A percentile compares a stretch with the other conserved stretches of the same genome.
These are phyloP conservation scores for Drosophila eohydei DNA, from an alignment of 2,888 invertebrate genomes.

Conservation along the genomic window DNA sequence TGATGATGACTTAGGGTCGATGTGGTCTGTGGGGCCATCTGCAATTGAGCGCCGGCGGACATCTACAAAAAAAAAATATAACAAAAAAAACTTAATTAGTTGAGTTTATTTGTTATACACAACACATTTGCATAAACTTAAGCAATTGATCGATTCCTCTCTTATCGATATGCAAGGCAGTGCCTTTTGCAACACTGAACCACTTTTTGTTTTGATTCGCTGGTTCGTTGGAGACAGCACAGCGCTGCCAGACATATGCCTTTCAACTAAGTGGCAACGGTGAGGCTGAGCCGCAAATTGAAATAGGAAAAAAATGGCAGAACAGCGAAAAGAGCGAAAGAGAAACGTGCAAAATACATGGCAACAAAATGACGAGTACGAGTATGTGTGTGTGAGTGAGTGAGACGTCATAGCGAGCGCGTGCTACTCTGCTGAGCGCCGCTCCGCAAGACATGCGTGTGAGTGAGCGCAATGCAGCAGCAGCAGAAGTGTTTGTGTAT, in stretches of 20 bases:
- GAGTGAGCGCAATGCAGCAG: constrained; percentile 62
- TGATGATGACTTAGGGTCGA: constrained; percentile 85
- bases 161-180: constrained; percentile 36
- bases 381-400: constrained; percentile 38
- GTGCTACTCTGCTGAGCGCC: constrained; percentile 51
- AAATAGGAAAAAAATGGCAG: constrained; percentile 32
- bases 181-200: constrained; percentile 47
- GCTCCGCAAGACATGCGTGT: constrained; percentile 51
- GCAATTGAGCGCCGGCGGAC: constrained; percentile 98
- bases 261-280: constrained; percentile 62
- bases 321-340: constrained; percentile 50
- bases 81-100: constrained; percentile 16
- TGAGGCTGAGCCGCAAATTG: constrained; percentile 33
- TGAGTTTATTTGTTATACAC: background rate
- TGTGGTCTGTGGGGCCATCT: constrained; percentile 98
- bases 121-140: background rate
- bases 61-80: constrained; percentile 87
- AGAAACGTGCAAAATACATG: constrained; percentile 61
- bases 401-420: constrained; percentile 58
- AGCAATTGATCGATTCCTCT: constrained; percentile 21
- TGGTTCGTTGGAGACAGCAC: constrained; percentile 46
- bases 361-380: constrained; percentile 36
- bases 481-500: constrained; percentile 21
- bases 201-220: constrained; percentile 71
- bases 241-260: constrained; percentile 46